phyloP scores from a whole-genome alignment of 2,113 vertebrate genomes.

The Beaufortia kweichowensis region DNA sequence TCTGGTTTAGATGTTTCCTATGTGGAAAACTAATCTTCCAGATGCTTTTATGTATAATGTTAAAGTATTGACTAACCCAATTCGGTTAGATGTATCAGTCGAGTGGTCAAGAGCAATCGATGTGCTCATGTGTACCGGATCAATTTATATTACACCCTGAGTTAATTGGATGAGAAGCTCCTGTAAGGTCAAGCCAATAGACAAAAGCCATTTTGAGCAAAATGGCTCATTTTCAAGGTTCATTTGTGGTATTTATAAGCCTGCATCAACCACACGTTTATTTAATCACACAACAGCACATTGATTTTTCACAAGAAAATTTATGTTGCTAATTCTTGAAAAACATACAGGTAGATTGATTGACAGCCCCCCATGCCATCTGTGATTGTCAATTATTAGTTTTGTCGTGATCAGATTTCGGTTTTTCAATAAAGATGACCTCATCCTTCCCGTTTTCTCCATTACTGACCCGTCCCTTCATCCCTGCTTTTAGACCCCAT shows the following conservation, averaged over 20 bases:
- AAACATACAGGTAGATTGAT: no score
- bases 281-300: background rate
- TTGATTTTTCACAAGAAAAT: background rate
- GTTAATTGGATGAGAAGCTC: background rate
- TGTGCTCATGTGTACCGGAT: background rate
- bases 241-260: background rate
- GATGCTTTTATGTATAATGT: background rate
- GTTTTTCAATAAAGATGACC: background rate
- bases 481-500: constrained; percentile 9
- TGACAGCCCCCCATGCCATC: no score
- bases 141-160: background rate
- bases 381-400: background rate
- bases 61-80: background rate
- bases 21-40: background rate
- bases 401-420: background rate
- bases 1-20: background rate
- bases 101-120: constrained; percentile 12
- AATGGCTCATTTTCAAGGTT: background rate
- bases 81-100: constrained; percentile 9
- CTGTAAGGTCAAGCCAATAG: background rate
- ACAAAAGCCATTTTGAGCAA: background rate
- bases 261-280: background rate
- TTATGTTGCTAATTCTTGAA: no score
- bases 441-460: background rate
- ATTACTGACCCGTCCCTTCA: background rate